Conservation (phyloP, 2,888 invertebrate species). For the Xylota sylvarum region DNA sequence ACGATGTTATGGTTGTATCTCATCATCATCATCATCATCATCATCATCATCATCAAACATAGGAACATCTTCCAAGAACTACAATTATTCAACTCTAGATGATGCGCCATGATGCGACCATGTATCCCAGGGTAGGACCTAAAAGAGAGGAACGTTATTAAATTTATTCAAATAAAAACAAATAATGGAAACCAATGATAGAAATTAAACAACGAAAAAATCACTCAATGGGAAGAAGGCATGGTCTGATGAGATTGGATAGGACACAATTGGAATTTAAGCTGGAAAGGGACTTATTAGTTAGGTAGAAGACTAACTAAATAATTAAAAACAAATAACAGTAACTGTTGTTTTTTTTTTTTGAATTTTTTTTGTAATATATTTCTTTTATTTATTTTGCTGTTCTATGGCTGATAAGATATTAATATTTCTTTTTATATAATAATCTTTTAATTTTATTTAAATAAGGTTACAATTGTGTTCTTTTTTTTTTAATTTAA, state of each 20-base stretch:
- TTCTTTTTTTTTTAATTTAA: constrained; percentile 64
- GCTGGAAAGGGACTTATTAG: not conserved
- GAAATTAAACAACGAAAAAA: constrained; percentile 21
- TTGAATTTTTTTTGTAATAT: constrained; percentile 54
- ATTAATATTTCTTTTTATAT: constrained; percentile 67
- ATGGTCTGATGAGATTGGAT: constrained; percentile 9
- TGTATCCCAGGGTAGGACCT: constrained; percentile 75
- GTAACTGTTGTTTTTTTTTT: constrained; percentile 40
- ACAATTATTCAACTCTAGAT: constrained; percentile 50
- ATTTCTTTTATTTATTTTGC: constrained; percentile 65
- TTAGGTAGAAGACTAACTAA: not conserved
- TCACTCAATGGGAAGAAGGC: constrained; percentile 35
- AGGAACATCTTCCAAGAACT: constrained; percentile 57
- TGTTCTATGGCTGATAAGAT: constrained; percentile 45
- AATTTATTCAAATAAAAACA: constrained; percentile 64
- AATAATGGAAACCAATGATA: constrained; percentile 33
- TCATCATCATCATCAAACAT: constrained; percentile 45
- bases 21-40: constrained; percentile 63
- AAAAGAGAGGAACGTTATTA: constrained; percentile 75
- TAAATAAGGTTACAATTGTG: constrained; percentile 69
- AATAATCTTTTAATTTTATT: constrained; percentile 77
- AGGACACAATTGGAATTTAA: constrained; percentile 3
- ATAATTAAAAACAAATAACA: constrained; percentile 56
- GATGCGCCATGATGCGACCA: constrained; percentile 40
- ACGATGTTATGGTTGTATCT: constrained; percentile 52